Evolutionary conservation across 1,140 invertebrate genomes (phyloP).

Genomic region (Temnothorax curvispinosus): DNA sequence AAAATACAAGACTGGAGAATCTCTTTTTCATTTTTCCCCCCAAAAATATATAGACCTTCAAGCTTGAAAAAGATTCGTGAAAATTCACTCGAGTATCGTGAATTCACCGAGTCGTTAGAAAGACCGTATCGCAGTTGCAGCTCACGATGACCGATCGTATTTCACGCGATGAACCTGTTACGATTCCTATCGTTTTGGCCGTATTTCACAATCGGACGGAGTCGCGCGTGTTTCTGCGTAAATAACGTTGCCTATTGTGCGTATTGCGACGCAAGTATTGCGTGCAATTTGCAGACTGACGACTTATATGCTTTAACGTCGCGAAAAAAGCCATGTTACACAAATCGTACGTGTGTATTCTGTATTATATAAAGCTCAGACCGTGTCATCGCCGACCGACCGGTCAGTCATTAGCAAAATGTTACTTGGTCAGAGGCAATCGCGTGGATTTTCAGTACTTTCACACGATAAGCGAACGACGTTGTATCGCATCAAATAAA

Average conservation of each 20-base stretch:
- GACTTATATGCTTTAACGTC: background rate
- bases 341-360: constrained; percentile 13
- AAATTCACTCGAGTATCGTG: background rate
- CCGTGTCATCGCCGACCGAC: background rate
- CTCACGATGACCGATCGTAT: constrained; percentile 12
- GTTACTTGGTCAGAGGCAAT: constrained; percentile 48
- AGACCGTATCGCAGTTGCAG: background rate
- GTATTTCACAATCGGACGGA: background rate
- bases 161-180: constrained; percentile 16
- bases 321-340: constrained; percentile 26
- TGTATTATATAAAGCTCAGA: constrained; percentile 21
- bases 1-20: background rate
- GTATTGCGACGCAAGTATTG: background rate
- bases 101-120: background rate
- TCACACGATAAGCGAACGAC: constrained; percentile 17
- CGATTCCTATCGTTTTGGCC: constrained; percentile 6
- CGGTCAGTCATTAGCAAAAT: constrained; percentile 39
- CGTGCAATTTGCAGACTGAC: constrained; percentile 10
- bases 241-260: background rate
- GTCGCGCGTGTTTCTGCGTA: background rate
- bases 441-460: constrained; percentile 24
- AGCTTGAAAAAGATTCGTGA: background rate
- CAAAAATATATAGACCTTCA: background rate
- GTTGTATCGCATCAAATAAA: constrained; percentile 16
- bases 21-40: background rate